Base-by-base conservation (phyloP, 2,797 vertebrate species). In the Potorous gilbertii region DNA sequence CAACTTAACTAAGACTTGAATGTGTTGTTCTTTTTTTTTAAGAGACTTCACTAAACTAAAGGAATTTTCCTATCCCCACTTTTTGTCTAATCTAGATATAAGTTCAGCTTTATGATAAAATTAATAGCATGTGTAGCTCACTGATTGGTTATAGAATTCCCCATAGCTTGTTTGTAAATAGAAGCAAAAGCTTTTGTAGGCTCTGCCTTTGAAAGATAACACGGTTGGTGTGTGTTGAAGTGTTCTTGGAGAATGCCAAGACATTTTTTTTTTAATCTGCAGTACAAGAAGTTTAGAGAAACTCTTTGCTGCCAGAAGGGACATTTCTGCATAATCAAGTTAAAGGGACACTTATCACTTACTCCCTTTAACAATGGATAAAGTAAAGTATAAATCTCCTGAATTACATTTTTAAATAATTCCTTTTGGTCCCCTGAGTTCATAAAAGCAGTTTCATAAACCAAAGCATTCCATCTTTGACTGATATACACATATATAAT, bases 371-470 rank as follows among this genome's bases (percentile, higher is more conserved):
- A 81, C 56, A 91, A 90, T 40, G 3, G 40, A 90, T 54, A 10
- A 55, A 90, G 57, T 56, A 94, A 57, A 92, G 18, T 52, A 29
- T 59, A 54, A 14, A 11, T 91, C 81, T 90, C 52, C 5, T 5
- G 46, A 56, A 62, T 87, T 95, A 90, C 28, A 0, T 0, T 6
- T 96, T 55, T 40, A 96, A 95, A 96, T 93, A 62, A 40, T 93
- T 18, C 91, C 57, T 34, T 54, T 34, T 57, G 50, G 74, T 92
- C 96, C 94, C 93, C 29, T 27, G 91, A 90, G 46, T 95, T 95
- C 94, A 94, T 94, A 66, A 91, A 95, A 95, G 66, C 55, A 29
- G 56, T 54, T 59, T 93, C 94, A 90, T 50, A 95, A 28, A 93
- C 6, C 16, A 57, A 56, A 92, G 91, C 24, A 13, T 93, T 56